These are phyloP conservation scores for Chelonia mydas DNA, from an alignment of 2,797 vertebrate genomes.

Conservation along the genomic window DNA sequence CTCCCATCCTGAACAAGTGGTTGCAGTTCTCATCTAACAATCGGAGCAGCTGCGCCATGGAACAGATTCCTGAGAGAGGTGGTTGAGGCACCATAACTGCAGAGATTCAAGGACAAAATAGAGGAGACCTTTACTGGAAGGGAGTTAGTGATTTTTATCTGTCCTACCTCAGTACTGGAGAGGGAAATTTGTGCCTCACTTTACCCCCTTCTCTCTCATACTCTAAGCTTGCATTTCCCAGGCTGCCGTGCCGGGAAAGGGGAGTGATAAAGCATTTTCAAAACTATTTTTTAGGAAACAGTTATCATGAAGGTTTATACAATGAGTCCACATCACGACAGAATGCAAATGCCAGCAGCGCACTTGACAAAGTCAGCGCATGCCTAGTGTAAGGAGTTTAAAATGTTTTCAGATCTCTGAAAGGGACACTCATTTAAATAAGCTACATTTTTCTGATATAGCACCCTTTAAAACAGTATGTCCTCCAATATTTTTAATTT, in stretches of 20 bases:
- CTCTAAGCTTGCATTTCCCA: not conserved
- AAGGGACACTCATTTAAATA: not conserved
- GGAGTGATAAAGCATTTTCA: not conserved
- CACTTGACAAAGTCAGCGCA: not conserved
- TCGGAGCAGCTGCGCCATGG: conserved; percentile 11
- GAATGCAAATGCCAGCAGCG: not conserved
- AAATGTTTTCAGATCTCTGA: not conserved
- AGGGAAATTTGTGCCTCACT: not conserved
- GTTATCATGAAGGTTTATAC: not conserved
- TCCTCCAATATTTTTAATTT: not conserved
- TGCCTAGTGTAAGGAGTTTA: not conserved
- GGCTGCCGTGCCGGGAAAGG: not conserved
- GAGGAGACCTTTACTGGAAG: not conserved
- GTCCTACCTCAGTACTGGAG: not conserved
- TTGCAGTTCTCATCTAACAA: not conserved
- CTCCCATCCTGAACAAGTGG: conserved; percentile 1
- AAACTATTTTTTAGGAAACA: not conserved
- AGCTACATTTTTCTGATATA: not conserved
- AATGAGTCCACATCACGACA: not conserved
- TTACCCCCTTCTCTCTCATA: not conserved
- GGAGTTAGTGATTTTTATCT: not conserved
- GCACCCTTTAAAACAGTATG: not conserved
- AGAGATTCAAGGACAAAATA: conserved; percentile 15
- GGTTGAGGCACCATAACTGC: not conserved
- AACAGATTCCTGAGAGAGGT: not conserved